Percentiles rank a stretch among this genome's conserved stretches.
Evolutionary conservation across 2,113 vertebrate species (phyloP).

Genomic region (Crotalus helleri): DNA sequence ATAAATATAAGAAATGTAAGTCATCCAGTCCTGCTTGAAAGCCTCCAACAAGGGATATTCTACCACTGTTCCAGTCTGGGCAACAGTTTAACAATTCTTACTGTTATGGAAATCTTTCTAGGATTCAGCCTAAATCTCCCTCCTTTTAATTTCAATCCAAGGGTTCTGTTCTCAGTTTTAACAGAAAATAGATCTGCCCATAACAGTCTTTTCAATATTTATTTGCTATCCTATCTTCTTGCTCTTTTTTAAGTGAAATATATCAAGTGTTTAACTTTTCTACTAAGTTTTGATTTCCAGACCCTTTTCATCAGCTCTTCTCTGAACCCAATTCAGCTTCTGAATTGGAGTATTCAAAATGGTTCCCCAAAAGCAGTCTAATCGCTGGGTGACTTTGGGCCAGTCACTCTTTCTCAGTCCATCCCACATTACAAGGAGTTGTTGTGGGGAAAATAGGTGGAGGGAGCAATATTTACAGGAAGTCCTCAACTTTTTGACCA

Average conservation of each 20-base stretch:
- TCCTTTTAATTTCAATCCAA: background rate
- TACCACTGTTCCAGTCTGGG: too few species aligned
- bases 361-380: background rate
- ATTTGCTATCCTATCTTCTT: background rate
- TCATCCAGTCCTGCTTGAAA: background rate
- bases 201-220: background rate
- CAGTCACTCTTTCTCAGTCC: background rate
- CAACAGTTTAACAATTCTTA: background rate
- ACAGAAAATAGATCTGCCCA: background rate
- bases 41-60: background rate
- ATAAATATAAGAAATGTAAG: too few species aligned
- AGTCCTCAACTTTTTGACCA: background rate
- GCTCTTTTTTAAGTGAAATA: background rate
- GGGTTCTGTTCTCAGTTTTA: background rate
- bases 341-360: background rate
- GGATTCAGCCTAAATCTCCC: background rate
- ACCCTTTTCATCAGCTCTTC: background rate
- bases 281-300: background rate
- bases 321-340: background rate
- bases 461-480: background rate
- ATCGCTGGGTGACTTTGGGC: background rate
- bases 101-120: background rate
- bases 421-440: background rate
- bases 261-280: background rate
- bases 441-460: background rate